Evolutionary conservation across 2,797 vertebrate genomes (phyloP).

Genomic region (Thamnophis elegans): DNA sequence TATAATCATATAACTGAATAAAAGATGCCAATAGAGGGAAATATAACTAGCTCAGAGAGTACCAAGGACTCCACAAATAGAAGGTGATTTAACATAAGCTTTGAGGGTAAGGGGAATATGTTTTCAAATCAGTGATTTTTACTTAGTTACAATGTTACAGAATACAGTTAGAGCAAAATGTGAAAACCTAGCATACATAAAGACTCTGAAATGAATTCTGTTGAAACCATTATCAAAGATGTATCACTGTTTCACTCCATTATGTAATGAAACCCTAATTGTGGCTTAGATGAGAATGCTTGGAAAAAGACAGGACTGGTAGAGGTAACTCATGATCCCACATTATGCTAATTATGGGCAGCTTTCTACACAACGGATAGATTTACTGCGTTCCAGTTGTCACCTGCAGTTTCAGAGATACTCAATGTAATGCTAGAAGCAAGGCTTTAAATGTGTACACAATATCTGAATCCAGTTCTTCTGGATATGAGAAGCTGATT

Average conservation of each 20-base stretch:
- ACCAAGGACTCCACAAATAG: not conserved
- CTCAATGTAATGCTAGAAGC: not conserved
- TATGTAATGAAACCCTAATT: conserved; percentile 40
- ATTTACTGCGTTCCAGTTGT: not conserved
- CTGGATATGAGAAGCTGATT: not conserved
- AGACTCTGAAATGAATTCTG: conserved; percentile 50
- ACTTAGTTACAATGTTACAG: not conserved
- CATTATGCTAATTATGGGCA: not conserved
- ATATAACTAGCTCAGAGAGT: not conserved
- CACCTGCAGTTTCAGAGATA: accelerated
- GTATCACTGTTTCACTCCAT: conserved; percentile 46
- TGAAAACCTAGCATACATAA: conserved; percentile 47
- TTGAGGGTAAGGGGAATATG: conserved; percentile 30
- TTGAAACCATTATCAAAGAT: conserved; percentile 30
- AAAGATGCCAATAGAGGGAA: not conserved
- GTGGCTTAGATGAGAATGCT: conserved; percentile 12
- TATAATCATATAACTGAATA: not conserved
- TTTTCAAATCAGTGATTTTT: not conserved
- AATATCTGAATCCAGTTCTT: not conserved
- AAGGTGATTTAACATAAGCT: not conserved
- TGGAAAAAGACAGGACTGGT: not conserved
- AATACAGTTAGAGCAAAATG: conserved; percentile 20
- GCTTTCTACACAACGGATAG: not conserved
- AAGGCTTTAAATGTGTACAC: not conserved
- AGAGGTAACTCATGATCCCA: not conserved